Evolutionary conservation across 2,888 invertebrate species (phyloP), one percentile per base, ranked within the genome.

Genomic region (Lepidochitona cinerea): DNA sequence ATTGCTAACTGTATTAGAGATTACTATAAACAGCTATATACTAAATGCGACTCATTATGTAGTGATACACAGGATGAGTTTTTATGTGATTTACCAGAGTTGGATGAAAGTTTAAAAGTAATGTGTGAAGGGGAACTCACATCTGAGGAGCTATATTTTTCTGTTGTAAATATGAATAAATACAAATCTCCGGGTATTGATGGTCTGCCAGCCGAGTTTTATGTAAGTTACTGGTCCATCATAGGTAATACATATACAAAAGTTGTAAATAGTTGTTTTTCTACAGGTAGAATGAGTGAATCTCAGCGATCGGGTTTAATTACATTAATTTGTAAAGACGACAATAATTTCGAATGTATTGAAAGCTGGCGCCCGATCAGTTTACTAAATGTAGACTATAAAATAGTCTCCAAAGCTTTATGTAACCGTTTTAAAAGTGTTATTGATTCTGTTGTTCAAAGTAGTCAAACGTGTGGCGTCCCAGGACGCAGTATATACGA

Each of bases 321-420:
- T n/a, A 75, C 76, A 37, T 69, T 77, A 65, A 41, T 82, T 37
- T 78, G 76, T 71, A 80, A 81, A 77, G 78, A 81, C 66, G 49
- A 37, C 37, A 35, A 53, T 41, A 70, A 78, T 37, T 37, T 68
- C 14, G 35, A 68, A 12, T n/a, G 72, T 71, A 68, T 81, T 67
- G 78, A 79, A 71, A 75, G 75, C 59, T 81, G 77, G 53, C 54
- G 80, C 32, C 83, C 80, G 2, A 82, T 82, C 35, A 77, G 77
- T 12, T 64, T 81, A 1, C 59, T 81, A 32, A 79, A 81, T 75
- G 41, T 77, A 12, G 80, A 82, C 65, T 71, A 78, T 18, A 79
- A 82, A 73, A 77, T 80, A 59, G 32, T 81, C 4, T 79, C 79
- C 0, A 80, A 81, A 75, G 29, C 71, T 26, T 37, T 81, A 12